Percentiles rank a stretch among this genome's conserved stretches.
Conservation (phyloP, 2,113 vertebrate genomes). For the Anoplopoma fimbria region DNA sequence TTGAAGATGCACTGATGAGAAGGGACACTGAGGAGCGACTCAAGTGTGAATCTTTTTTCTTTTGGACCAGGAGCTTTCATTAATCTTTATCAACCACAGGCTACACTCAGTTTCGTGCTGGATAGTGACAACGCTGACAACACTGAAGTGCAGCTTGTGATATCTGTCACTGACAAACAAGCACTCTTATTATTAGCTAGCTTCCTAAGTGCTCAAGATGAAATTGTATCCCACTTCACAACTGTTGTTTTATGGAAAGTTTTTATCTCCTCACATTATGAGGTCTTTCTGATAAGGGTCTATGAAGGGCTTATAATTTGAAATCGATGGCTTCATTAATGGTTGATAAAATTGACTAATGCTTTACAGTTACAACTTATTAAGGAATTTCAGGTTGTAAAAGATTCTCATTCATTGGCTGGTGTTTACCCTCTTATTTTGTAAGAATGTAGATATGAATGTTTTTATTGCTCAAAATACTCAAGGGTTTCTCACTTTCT, state of each 20-base stretch:
- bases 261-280: not conserved
- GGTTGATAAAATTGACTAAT: not conserved
- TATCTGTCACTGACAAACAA: not conserved
- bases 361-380: not conserved
- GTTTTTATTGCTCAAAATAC: not conserved
- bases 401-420: not conserved
- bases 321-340: conserved; percentile 1
- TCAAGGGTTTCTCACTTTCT: not conserved
- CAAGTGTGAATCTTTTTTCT: not conserved
- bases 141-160: conserved; percentile 4
- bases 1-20: conserved; percentile 4
- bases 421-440: not conserved
- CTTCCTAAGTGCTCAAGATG: not conserved
- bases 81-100: conserved; percentile 1
- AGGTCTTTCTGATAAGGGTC: conserved; percentile 13
- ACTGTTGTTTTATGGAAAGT: not conserved
- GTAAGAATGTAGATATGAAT: conserved; percentile 8
- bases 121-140: conserved; percentile 1
- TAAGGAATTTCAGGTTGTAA: not conserved
- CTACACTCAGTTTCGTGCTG: not conserved
- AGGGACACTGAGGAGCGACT: conserved; percentile 2
- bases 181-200: not conserved
- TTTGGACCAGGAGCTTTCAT: conserved; percentile 6
- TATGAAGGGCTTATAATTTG: not conserved
- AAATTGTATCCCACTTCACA: not conserved